Evolutionary conservation across 2,888 invertebrate species (phyloP).

Genomic region (Phaedon cochleariae): DNA sequence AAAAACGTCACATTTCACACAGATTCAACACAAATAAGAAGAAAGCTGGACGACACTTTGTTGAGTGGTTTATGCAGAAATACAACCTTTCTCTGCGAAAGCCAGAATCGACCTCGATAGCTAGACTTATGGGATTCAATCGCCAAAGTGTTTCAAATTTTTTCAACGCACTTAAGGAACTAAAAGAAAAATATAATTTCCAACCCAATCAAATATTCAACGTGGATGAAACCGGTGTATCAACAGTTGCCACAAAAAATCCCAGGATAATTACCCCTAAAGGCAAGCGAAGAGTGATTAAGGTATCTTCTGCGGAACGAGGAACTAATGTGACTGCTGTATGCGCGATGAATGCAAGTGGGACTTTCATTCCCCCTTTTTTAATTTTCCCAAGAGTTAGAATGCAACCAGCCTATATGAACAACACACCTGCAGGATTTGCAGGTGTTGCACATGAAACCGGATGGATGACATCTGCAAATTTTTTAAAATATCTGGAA

Average conservation of each 20-base stretch:
- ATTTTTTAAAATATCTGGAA: constrained; percentile 26
- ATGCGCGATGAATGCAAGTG: constrained; percentile 22
- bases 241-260: constrained; percentile 17
- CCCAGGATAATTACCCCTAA: not conserved
- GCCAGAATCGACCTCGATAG: constrained; percentile 27
- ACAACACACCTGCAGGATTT: constrained; percentile 6
- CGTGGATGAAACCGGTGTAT: too few relatives aligned
- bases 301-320: constrained; percentile 22
- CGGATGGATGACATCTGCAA: constrained; percentile 30
- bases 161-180: constrained; percentile 18
- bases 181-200: constrained; percentile 9
- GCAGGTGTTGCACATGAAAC: constrained; percentile 17
- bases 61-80: constrained; percentile 25
- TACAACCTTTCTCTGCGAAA: constrained; percentile 24
- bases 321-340: constrained; percentile 21
- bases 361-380: constrained; percentile 20
- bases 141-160: constrained; percentile 3
- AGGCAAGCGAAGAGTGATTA: constrained; percentile 19
- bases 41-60: constrained; percentile 15
- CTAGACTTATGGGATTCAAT: constrained; percentile 27
- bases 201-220: too few relatives aligned
- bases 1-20: constrained; percentile 20
- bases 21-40: constrained; percentile 21
- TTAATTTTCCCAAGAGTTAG: constrained; percentile 24
- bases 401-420: constrained; percentile 27